Base-by-base conservation (phyloP, 2,797 vertebrate species). In the Gymnopithys bicolor region DNA sequence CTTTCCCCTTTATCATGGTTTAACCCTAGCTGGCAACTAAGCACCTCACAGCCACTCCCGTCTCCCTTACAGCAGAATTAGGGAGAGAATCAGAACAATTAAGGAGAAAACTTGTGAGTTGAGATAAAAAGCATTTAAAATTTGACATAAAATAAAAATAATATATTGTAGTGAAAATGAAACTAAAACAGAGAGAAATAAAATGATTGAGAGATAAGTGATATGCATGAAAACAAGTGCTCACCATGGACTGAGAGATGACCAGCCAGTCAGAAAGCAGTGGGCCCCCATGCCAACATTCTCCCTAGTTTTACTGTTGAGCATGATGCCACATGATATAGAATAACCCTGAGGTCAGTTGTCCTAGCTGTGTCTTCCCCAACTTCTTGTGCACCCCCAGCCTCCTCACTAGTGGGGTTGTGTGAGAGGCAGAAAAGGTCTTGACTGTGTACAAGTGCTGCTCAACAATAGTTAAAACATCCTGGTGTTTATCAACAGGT, bases 161-260 rank as follows among this genome's bases (percentile, higher is more conserved):
- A 77, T 59, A 41, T 46, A 45, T 35, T n/a, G 9, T 19, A 30
- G 22, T 23, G 10, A 37, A 67, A 66, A 35, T 16, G 7, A 22
- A 23, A 82, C 53, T 77, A 68, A 37, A 18, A 17, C 15, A 77
- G 27, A 48, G 19, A 52, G 2, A 68, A 79, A 79, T 32, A 56
- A 68, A 76, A 32, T 15, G 3, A 3, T 10, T 43, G 7, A 60
- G 12, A 67, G 6, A 43, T 10, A 59, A 66, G 24, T 25, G 12
- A n/a, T 28, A 10, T 11, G 63, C 67, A 33, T 35, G 8, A 39
- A 68, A 74, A n/a, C 8, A 39, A 17, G 15, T 56, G 7, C 11
- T 35, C 28, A 58, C 33, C 12, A 46, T 7, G 0, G 0, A 53
- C 7, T 1, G 19, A 62, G 18, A 13, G 0, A 49, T 8, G 4